Evolutionary conservation across 2,888 invertebrate species (phyloP).

Genomic region (Steinernema scapterisci): DNA sequence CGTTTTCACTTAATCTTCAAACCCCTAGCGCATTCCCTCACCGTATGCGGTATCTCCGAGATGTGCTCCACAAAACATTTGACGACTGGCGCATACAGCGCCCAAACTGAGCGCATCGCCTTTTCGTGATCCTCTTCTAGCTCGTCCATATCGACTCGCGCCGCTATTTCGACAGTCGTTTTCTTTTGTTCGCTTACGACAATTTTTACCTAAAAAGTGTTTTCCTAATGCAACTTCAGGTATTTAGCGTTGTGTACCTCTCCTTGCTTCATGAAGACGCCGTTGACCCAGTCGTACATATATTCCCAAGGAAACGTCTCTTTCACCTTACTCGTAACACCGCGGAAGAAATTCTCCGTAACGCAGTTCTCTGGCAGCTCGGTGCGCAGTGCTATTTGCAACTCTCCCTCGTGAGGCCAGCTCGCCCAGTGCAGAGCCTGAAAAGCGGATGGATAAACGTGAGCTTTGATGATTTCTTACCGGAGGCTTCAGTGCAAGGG

Average conservation of each 20-base stretch:
- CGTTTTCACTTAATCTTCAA: no score
- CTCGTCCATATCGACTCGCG: slow-evolving; percentile 50
- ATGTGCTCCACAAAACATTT: not conserved
- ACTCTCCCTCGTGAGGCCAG: slow-evolving; percentile 52
- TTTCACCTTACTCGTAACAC: slow-evolving; percentile 37
- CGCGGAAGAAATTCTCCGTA: slow-evolving; percentile 45
- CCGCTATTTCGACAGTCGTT: slow-evolving; percentile 47
- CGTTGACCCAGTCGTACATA: slow-evolving; percentile 46
- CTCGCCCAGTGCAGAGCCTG: slow-evolving; percentile 53
- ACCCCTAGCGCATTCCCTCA: not conserved
- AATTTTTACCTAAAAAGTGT: slow-evolving; percentile 41
- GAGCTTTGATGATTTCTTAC: not conserved
- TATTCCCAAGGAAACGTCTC: slow-evolving; percentile 45
- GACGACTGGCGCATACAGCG: slow-evolving; percentile 9
- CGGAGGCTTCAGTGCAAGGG: slow-evolving; percentile 1
- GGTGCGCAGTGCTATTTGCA: slow-evolving; percentile 52
- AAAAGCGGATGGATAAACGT: not conserved
- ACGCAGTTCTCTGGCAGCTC: slow-evolving; percentile 49
- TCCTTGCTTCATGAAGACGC: slow-evolving; percentile 29
- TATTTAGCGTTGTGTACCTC: not conserved
- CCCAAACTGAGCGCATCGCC: slow-evolving; percentile 49
- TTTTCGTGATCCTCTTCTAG: slow-evolving; percentile 43
- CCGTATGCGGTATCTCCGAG: slow-evolving; percentile 1
- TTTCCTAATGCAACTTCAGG: not conserved
- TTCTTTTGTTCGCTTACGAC: slow-evolving; percentile 39